Conservation (phyloP, 2,888 invertebrate species). For the Auanema sp. region DNA sequence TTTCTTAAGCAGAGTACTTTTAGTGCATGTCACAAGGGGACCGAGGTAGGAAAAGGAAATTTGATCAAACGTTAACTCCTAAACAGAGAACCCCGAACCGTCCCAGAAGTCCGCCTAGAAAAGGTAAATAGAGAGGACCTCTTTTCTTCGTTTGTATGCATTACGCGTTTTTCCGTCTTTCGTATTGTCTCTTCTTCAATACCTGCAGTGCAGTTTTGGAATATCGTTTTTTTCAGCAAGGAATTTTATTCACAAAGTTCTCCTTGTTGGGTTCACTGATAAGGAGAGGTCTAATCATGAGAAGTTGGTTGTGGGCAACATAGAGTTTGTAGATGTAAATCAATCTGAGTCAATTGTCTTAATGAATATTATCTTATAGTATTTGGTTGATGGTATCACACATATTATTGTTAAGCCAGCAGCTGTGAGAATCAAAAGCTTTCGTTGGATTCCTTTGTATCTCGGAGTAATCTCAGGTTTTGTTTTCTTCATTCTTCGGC, state of each 20-base stretch:
- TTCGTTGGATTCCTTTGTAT: slow-evolving; percentile 2
- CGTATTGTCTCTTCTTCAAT: too few relatives aligned
- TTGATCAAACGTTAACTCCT: too few relatives aligned
- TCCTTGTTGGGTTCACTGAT: slow-evolving; percentile 2
- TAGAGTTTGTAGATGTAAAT: neutral
- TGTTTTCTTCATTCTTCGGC: neutral
- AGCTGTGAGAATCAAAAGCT: neutral
- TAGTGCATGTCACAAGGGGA: too few relatives aligned
- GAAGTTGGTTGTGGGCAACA: too few relatives aligned
- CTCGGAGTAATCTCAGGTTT: neutral
- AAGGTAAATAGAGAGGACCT: too few relatives aligned
- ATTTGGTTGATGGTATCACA: neutral
- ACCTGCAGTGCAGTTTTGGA: slow-evolving; percentile 2
- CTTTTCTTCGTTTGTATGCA: too few relatives aligned
- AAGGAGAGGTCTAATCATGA: slow-evolving; percentile 1
- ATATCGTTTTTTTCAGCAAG: neutral
- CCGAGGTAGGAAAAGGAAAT: too few relatives aligned
- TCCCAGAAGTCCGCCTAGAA: too few relatives aligned
- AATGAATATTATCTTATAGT: neutral
- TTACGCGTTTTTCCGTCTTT: too few relatives aligned
- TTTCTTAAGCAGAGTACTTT: too few relatives aligned
- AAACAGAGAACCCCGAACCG: too few relatives aligned
- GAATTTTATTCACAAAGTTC: neutral
- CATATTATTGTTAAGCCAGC: neutral
- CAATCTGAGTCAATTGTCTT: neutral